Base-by-base conservation (phyloP, 1,140 invertebrate genomes). In the Lycorma delicatula region DNA sequence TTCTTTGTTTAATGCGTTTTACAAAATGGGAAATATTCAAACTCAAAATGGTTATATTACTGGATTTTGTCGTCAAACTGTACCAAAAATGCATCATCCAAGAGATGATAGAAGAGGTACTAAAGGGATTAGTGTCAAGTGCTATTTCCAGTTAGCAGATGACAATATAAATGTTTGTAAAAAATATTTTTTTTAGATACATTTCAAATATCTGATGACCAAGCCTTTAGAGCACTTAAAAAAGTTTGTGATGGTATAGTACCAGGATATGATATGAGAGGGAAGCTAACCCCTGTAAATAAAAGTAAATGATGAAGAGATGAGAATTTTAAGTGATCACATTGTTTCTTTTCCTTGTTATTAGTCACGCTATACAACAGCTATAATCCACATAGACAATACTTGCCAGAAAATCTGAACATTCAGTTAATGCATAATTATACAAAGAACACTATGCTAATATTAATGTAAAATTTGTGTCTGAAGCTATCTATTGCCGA, bases 401-500 rank as follows among this genome's bases (percentile, higher is more conserved):
- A 73, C 66, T 67, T 76, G 63, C 67, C 72, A 50, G 60, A 68
- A 9, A 68, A 64, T 64, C 66, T 77, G 47, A 77, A 67, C 63
- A 70, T 75, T 57, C 74, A 71, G 66, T 71, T 75, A 44, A 75
- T 76, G 71, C 75, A 72, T 58, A 68, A 68, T 26, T 75, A 66
- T 76, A 76, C 67, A 65, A 65, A 47, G 68, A 54, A 54, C 65
- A 74, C 22, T 74, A 70, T 60, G 63, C 54, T 47, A 71, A 67
- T 50, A 67, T 73, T 41, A 68, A 68, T 61, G 29, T 66, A 5
- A 51, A 62, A 26, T 62, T 65, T 58, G 73, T 77, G 0, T 75
- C 74, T 64, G 72, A 75, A 51, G 73, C 72, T 3, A 74, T 75
- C 70, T 76, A 75, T 53, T 71, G 73, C 56, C 74, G 74, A 59